Conservation (phyloP, 2,113 vertebrate genomes). For the Caloenas nicobarica region DNA sequence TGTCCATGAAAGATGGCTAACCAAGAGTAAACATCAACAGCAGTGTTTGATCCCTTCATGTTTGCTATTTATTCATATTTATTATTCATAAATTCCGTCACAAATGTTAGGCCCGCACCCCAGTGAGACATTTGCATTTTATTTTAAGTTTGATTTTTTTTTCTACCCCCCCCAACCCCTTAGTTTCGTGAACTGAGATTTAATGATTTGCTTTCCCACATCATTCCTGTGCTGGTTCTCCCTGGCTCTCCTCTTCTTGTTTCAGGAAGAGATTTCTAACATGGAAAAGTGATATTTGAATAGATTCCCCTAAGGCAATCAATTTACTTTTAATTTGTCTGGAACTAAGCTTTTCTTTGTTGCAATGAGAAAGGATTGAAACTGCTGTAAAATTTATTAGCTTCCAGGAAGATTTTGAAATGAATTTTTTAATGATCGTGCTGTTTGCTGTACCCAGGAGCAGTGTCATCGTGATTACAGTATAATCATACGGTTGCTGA, state of each 20-base stretch:
- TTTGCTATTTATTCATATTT: conserved; percentile 79
- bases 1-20: conserved; percentile 67
- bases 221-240: conserved; percentile 37
- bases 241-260: conserved; percentile 54
- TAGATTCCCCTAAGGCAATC: conserved; percentile 80
- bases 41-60: conserved; percentile 71
- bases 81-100: conserved; percentile 80
- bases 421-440: conserved; percentile 76
- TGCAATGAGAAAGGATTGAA: conserved; percentile 78
- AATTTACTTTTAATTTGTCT: conserved; percentile 87
- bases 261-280: conserved; percentile 75
- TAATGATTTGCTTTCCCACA: conserved; percentile 66
- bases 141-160: conserved; percentile 67
- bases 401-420: conserved; percentile 81
- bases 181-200: conserved; percentile 71
- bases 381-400: conserved; percentile 79
- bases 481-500: conserved; percentile 57
- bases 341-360: conserved; percentile 82
- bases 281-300: conserved; percentile 80
- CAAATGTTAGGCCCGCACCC: conserved; percentile 73
- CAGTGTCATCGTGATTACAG: conserved; percentile 60
- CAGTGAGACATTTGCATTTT: conserved; percentile 77
- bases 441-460: conserved; percentile 75
- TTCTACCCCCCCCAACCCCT: background rate
- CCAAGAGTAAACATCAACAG: conserved; percentile 70